phyloP scores from a whole-genome alignment of 1,140 invertebrate genomes.

The Coelopa frigida region DNA sequence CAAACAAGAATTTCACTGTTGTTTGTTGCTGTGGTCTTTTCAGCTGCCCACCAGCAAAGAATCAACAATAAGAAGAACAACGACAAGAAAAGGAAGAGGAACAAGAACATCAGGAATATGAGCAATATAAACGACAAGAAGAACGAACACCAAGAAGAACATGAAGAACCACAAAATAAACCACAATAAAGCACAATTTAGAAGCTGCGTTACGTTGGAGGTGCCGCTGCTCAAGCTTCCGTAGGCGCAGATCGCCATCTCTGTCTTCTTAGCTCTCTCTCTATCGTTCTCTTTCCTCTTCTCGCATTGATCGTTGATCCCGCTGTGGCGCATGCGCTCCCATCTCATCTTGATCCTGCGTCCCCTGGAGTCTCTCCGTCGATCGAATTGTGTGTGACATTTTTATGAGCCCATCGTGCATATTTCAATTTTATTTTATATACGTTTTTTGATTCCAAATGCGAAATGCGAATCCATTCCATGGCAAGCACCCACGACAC shows the following conservation, averaged over 20 bases:
- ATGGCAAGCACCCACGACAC: slow-evolving; percentile 18
- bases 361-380: background rate
- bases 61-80: no score
- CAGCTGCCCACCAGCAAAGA: background rate
- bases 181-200: no score
- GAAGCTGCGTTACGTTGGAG: no score
- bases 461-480: slow-evolving; percentile 10
- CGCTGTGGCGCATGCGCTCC: slow-evolving; percentile 2
- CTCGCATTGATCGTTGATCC: background rate
- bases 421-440: slow-evolving; percentile 35
- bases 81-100: no score
- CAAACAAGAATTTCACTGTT: no score
- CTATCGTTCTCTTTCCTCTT: background rate
- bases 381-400: slow-evolving; percentile 33
- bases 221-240: no score
- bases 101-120: no score
- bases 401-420: slow-evolving; percentile 43
- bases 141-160: no score
- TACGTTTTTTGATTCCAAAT: background rate
- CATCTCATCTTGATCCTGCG: background rate
- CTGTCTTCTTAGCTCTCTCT: no score
- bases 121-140: no score
- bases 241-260: no score
- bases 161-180: no score
- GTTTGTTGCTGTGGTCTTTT: slow-evolving; percentile 5